These are phyloP conservation scores for Archocentrus centrarchus DNA, from an alignment of 2,113 vertebrate genomes.

Conservation along the genomic window DNA sequence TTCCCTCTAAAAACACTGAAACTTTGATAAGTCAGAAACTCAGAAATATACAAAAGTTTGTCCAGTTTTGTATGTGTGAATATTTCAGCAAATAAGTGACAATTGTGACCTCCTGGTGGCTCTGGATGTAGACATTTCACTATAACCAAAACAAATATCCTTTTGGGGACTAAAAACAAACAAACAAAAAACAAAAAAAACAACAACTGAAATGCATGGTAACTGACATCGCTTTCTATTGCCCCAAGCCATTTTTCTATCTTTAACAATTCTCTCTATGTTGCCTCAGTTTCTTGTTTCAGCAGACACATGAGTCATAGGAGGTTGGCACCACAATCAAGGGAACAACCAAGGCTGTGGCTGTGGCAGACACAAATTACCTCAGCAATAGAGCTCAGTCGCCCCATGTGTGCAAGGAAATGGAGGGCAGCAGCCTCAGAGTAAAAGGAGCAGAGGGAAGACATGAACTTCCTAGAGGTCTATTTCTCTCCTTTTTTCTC, in stretches of 20 bases:
- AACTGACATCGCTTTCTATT: neutral
- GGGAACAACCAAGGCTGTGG: conserved; percentile 18
- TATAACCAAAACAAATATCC: neutral
- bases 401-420: conserved; percentile 15
- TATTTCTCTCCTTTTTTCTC: conserved; percentile 10
- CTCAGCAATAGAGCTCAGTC: conserved; percentile 12
- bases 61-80: neutral
- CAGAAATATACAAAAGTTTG: too few species aligned
- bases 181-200: neutral
- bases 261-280: conserved; percentile 6
- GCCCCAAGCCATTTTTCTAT: conserved; percentile 3
- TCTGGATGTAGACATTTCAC: neutral
- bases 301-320: conserved; percentile 16
- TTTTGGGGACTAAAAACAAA: neutral
- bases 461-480: conserved; percentile 56
- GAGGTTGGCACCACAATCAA: conserved; percentile 15
- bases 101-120: neutral
- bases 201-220: neutral
- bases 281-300: neutral
- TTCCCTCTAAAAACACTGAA: neutral
- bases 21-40: neutral
- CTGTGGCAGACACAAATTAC: conserved; percentile 43
- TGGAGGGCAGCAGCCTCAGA: conserved; percentile 9
- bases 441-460: conserved; percentile 30
- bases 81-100: neutral